Percentiles rank a stretch among this genome's conserved stretches.
phyloP scores from a whole-genome alignment of 2,113 vertebrate species.

The Indicator indicator region DNA sequence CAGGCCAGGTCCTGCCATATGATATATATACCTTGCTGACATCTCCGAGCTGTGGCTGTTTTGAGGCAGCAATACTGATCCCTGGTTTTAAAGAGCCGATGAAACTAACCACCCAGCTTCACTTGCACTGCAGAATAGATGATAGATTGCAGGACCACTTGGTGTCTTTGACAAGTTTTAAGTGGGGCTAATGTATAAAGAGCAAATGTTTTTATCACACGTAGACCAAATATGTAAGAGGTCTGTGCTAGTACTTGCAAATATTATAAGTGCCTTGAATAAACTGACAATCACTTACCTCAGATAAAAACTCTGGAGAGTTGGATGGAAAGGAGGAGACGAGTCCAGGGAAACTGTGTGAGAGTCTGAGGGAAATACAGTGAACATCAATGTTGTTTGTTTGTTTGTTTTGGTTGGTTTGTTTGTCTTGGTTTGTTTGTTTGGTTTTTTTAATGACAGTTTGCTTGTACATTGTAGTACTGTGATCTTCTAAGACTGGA shows the following conservation, averaged over 20 bases:
- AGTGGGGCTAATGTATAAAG: conserved; percentile 34
- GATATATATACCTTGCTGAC: not conserved
- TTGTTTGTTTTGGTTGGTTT: not conserved
- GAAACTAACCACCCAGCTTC: not conserved
- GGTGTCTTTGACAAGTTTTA: conserved; percentile 23
- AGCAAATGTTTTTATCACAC: conserved; percentile 50
- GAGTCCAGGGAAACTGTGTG: not conserved
- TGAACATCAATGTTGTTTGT: not conserved
- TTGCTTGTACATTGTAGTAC: not conserved
- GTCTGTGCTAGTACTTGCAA: conserved; percentile 40
- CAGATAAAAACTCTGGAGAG: conserved; percentile 38
- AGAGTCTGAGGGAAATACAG: not conserved
- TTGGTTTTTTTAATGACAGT: not conserved
- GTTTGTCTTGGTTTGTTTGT: not conserved
- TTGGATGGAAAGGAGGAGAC: not conserved
- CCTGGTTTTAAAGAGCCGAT: not conserved
- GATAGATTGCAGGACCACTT: conserved; percentile 31
- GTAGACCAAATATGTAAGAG: conserved; percentile 47
- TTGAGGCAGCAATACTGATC: not conserved
- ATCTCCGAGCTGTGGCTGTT: not conserved
- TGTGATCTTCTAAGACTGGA: not conserved
- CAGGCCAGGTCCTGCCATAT: not conserved
- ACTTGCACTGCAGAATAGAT: not conserved
- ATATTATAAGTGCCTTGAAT: conserved; percentile 35
- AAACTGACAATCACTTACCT: conserved; percentile 32